Evolutionary conservation across 2,797 vertebrate species (phyloP).

Genomic region (Jordanella pulchra): DNA sequence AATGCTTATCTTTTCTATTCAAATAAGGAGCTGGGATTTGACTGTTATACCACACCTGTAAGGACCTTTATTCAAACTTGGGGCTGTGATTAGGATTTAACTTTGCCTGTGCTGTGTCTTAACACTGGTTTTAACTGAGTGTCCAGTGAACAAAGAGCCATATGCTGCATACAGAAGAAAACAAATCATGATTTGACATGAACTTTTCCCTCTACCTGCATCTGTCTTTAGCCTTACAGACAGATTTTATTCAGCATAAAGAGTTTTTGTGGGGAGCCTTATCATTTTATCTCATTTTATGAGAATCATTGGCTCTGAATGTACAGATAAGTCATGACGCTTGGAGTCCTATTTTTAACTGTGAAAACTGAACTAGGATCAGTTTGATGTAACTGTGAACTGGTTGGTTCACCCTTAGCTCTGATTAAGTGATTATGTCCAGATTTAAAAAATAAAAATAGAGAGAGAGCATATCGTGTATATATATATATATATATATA

Average conservation of each 20-base stretch:
- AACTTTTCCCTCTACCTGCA: not conserved
- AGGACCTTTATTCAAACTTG: not conserved
- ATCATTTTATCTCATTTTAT: too few relatives aligned
- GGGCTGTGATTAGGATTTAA: slow-evolving; percentile 18
- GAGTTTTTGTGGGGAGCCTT: not conserved
- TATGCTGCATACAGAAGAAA: not conserved
- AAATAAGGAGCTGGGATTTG: slow-evolving; percentile 40
- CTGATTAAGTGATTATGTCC: too few relatives aligned
- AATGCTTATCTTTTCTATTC: slow-evolving; percentile 32
- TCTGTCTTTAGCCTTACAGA: not conserved
- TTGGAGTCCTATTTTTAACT: too few relatives aligned
- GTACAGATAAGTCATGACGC: too few relatives aligned
- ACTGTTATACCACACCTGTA: slow-evolving; percentile 20
- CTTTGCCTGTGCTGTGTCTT: slow-evolving; percentile 6
- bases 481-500: too few relatives aligned
- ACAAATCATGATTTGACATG: not conserved
- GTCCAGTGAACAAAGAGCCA: not conserved
- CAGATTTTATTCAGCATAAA: not conserved
- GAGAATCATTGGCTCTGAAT: too few relatives aligned
- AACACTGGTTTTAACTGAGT: not conserved
- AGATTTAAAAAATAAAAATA: too few relatives aligned
- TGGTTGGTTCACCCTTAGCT: too few relatives aligned
- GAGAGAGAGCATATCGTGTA: too few relatives aligned
- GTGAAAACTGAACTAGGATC: too few relatives aligned
- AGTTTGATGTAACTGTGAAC: too few relatives aligned